Percentiles rank a stretch among this genome's conserved stretches.
Conservation (phyloP, 1,140 invertebrate species). For the Zaprionus vittiger region DNA sequence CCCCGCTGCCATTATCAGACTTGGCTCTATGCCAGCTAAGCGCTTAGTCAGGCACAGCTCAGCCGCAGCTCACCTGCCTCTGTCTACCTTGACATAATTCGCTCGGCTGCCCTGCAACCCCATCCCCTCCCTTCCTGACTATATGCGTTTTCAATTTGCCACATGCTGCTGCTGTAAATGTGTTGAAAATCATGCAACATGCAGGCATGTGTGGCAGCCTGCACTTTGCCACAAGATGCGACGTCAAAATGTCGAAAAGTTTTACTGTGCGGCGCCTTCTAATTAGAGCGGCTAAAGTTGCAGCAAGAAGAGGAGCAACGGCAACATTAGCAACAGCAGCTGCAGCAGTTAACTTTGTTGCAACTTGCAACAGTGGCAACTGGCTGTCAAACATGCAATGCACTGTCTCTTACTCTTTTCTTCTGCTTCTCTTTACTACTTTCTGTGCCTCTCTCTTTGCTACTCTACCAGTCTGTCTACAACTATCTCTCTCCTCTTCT, state of each 20-base stretch:
- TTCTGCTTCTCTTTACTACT: no score
- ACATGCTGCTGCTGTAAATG: conserved; percentile 61
- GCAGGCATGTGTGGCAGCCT: background rate
- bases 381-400: background rate
- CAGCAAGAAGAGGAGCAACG: background rate
- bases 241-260: conserved; percentile 52
- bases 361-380: background rate
- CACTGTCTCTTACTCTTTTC: background rate
- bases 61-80: background rate
- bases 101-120: background rate
- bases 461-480: no score
- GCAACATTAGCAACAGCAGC: conserved; percentile 7
- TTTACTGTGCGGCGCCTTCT: conserved; percentile 29
- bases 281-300: conserved; percentile 49
- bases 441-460: no score
- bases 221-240: background rate
- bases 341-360: background rate
- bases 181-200: conserved; percentile 70
- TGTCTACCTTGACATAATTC: conserved; percentile 9
- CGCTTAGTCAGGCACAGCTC: conserved; percentile 2
- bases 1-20: conserved; percentile 2
- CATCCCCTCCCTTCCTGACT: background rate
- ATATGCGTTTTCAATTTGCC: conserved; percentile 78
- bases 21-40: background rate
- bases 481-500: background rate